phyloP scores from a whole-genome alignment of 2,888 invertebrate species.

The Pristionchus arcanus region DNA sequence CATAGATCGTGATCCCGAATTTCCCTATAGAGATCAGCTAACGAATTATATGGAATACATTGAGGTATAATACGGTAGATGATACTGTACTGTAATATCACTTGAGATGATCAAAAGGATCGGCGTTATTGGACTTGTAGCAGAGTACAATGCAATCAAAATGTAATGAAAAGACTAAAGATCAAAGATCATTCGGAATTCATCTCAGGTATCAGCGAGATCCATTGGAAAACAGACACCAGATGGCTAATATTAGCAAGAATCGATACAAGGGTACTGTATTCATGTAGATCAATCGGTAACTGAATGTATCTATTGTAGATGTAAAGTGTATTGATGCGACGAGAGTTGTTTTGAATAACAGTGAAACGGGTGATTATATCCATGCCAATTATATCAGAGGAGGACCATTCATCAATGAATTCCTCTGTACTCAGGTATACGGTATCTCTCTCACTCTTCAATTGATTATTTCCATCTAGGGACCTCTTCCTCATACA shows the following conservation, averaged over 20 bases:
- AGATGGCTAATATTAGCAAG: not conserved
- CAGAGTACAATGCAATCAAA: conserved; percentile 2
- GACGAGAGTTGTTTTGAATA: not conserved
- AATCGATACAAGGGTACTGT: conserved; percentile 15
- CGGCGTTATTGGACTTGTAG: not conserved
- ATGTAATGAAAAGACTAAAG: not conserved
- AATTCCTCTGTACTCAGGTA: conserved; percentile 12
- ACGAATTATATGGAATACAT: conserved; percentile 6
- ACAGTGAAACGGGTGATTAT: not conserved
- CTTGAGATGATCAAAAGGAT: not conserved
- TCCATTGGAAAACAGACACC: not conserved
- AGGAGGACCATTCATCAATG: not conserved
- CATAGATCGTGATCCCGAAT: not conserved
- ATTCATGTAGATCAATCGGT: not conserved
- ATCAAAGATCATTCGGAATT: not conserved
- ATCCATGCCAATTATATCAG: conserved; percentile 22
- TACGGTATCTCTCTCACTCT: not conserved
- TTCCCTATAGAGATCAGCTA: not conserved
- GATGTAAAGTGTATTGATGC: not conserved
- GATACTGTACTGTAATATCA: not conserved
- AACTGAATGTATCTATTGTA: not conserved
- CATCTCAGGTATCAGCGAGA: not conserved
- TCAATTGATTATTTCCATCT: conserved; percentile 14
- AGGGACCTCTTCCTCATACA: conserved; percentile 66
- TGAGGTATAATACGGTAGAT: not conserved